Conservation (phyloP, 2,113 vertebrate species). For the Sphyrna mokarran region DNA sequence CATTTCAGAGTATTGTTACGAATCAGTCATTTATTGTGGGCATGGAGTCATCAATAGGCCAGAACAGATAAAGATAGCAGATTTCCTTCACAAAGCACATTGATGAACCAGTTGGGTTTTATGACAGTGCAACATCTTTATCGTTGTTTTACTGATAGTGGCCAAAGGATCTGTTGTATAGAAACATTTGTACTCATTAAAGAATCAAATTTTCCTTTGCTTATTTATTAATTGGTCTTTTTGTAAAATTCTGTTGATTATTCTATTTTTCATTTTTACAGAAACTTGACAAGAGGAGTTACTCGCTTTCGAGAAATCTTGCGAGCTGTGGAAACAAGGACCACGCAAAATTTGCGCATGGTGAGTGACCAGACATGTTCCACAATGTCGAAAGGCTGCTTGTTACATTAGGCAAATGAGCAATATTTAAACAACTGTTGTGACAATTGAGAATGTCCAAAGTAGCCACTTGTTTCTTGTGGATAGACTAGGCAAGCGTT, state of each 20-base stretch:
- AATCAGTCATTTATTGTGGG: not conserved
- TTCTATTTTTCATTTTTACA: slow-evolving; percentile 49
- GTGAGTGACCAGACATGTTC: not conserved
- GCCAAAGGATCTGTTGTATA: not conserved
- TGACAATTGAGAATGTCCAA: not conserved
- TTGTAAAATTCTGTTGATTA: not conserved
- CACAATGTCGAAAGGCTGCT: too few species aligned
- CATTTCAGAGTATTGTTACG: not conserved
- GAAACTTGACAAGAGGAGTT: slow-evolving; percentile 89
- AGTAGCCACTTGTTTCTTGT: not conserved
- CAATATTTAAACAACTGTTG: not conserved
- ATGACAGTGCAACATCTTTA: not conserved
- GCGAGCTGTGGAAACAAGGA: slow-evolving; percentile 89
- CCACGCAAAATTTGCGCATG: slow-evolving; percentile 96
- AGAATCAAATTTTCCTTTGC: not conserved
- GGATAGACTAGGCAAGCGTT: not conserved
- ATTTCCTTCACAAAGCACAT: not conserved
- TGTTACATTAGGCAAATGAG: not conserved
- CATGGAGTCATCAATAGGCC: not conserved
- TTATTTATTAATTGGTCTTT: not conserved
- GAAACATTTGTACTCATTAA: not conserved
- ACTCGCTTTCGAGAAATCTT: slow-evolving; percentile 93
- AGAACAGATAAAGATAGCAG: not conserved
- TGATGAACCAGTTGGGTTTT: not conserved
- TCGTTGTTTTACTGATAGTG: not conserved